Conservation (phyloP, 2,888 invertebrate species). For the Apamea crenata region DNA sequence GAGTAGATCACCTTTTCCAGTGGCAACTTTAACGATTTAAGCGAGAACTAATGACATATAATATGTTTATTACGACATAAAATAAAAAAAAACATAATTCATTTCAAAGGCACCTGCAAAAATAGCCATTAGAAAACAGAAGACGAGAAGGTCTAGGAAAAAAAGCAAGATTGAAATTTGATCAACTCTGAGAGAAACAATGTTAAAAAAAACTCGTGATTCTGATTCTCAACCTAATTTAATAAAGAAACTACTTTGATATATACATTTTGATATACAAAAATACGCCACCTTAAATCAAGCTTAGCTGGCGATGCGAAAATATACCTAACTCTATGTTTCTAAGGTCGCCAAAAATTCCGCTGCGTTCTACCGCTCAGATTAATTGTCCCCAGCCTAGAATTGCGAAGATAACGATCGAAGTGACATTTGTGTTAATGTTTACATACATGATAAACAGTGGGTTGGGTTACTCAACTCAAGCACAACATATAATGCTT, state of each 20-base stretch:
- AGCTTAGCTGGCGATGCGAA: too few relatives aligned
- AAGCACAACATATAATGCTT: background rate
- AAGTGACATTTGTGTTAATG: conserved; percentile 11
- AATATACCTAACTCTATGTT: background rate
- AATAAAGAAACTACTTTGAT: too few relatives aligned
- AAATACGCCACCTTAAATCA: background rate
- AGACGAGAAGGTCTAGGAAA: too few relatives aligned
- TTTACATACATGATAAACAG: conserved; percentile 40
- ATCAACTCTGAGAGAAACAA: too few relatives aligned
- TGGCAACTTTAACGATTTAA: background rate
- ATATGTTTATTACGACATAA: background rate
- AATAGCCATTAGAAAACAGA: background rate
- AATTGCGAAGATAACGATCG: conserved; percentile 20
- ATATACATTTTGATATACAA: background rate
- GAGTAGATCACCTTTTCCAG: too few relatives aligned
- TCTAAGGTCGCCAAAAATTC: background rate
- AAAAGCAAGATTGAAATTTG: background rate
- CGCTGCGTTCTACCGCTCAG: background rate
- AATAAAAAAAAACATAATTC: background rate
- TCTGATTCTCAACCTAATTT: background rate
- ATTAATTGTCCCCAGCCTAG: background rate
- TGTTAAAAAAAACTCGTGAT: background rate
- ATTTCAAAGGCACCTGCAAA: background rate
- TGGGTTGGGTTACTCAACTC: conserved; percentile 21
- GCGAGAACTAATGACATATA: background rate